Evolutionary conservation across 1,140 invertebrate species (phyloP).

Genomic region (Solenopsis fugax): DNA sequence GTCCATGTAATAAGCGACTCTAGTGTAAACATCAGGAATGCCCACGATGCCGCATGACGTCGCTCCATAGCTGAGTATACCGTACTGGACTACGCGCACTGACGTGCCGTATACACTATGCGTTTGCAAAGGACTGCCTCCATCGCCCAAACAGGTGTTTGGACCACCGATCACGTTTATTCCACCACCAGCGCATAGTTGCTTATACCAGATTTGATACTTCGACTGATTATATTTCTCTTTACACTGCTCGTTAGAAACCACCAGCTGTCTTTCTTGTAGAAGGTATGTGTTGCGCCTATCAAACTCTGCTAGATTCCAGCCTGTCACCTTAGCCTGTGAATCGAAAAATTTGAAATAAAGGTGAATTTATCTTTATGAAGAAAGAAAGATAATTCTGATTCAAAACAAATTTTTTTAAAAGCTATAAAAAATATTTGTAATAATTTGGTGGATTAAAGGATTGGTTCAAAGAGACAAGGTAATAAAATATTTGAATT

Average conservation of each 20-base stretch:
- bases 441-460: background rate
- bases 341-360: background rate
- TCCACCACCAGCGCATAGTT: conserved; percentile 89
- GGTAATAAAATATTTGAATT: background rate
- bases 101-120: conserved; percentile 62
- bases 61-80: conserved; percentile 88
- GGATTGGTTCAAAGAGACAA: background rate
- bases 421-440: background rate
- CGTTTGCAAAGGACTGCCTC: conserved; percentile 87
- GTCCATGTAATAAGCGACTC: conserved; percentile 88
- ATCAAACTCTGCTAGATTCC: conserved; percentile 88
- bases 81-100: conserved; percentile 83
- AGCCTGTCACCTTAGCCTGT: conserved; percentile 87
- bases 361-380: background rate
- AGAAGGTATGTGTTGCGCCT: conserved; percentile 84
- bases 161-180: no score
- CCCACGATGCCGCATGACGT: conserved; percentile 86
- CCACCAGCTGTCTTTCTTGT: conserved; percentile 85
- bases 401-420: background rate
- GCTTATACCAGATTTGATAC: conserved; percentile 82
- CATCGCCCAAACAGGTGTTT: conserved; percentile 85
- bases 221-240: conserved; percentile 82
- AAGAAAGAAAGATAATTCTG: background rate
- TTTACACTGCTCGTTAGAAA: conserved; percentile 85
- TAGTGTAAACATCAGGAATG: conserved; percentile 89